These are phyloP conservation scores for Trididemnum nubilum DNA, from an alignment of 23 tunicate species.

Conservation along the genomic window DNA sequence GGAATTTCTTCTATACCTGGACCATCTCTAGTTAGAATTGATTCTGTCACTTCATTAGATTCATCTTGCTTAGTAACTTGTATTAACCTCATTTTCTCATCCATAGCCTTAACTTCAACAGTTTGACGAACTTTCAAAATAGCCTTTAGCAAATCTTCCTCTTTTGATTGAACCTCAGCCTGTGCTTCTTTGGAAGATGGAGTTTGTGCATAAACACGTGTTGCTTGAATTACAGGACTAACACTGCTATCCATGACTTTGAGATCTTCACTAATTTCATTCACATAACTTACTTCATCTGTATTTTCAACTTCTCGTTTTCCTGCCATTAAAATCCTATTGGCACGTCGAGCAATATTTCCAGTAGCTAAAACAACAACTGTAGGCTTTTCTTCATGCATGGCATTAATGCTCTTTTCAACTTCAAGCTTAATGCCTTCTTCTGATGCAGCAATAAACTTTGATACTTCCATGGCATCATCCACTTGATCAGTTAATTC, in stretches of 20 bases:
- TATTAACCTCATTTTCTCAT: constrained; percentile 35
- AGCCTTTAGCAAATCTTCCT: constrained; percentile 64
- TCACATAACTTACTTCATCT: constrained; percentile 76
- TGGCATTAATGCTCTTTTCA: constrained; percentile 57
- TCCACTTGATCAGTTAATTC: constrained; percentile 91
- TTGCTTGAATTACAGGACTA: constrained; percentile 49
- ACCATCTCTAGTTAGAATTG: constrained; percentile 1
- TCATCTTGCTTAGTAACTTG: constrained; percentile 31
- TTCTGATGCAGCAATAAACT: constrained; percentile 74
- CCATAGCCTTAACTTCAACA: constrained; percentile 54
- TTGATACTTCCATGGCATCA: constrained; percentile 68
- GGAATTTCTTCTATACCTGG: constrained; percentile 57
- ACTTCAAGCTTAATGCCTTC: constrained; percentile 71
- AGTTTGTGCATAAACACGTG: constrained; percentile 53
- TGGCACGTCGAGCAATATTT: constrained; percentile 90
- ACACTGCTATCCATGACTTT: constrained; percentile 27
- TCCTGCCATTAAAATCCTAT: constrained; percentile 85
- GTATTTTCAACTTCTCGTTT: constrained; percentile 93
- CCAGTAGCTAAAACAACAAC: constrained; percentile 71
- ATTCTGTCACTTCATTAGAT: constrained; percentile 61
- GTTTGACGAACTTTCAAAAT: constrained; percentile 60
- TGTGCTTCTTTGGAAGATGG: constrained; percentile 37
- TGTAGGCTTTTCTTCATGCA: constrained; percentile 43
- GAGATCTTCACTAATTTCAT: constrained; percentile 36
- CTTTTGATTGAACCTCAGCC: constrained; percentile 41